These are phyloP conservation scores for Orthosia gothica DNA, from an alignment of 2,888 invertebrate genomes.

Conservation along the genomic window DNA sequence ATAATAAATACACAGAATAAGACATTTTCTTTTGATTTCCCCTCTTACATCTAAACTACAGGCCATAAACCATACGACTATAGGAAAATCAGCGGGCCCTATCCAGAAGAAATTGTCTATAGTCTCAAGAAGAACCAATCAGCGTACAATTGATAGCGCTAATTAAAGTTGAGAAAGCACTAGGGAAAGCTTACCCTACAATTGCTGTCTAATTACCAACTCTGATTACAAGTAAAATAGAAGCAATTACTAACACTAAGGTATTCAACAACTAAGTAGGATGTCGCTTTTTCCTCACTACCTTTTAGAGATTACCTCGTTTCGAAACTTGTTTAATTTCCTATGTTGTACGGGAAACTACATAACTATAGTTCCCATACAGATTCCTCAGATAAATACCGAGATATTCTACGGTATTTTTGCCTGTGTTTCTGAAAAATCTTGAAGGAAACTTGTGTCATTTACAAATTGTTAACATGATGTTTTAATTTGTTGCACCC, in stretches of 20 bases:
- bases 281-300: slow-evolving; percentile 31
- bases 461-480: background rate
- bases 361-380: background rate
- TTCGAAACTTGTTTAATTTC: slow-evolving; percentile 31
- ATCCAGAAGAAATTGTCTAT: background rate
- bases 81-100: background rate
- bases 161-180: slow-evolving; percentile 59
- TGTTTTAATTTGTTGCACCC: background rate
- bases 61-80: background rate
- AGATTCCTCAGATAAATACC: slow-evolving; percentile 7
- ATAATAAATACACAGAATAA: slow-evolving; percentile 11
- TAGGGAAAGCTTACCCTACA: slow-evolving; percentile 56
- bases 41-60: background rate
- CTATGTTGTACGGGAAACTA: slow-evolving; percentile 13
- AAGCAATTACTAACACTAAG: slow-evolving; percentile 42
- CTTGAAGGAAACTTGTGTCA: background rate
- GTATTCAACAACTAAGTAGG: slow-evolving; percentile 33
- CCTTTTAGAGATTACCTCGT: slow-evolving; percentile 34
- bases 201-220: slow-evolving; percentile 59
- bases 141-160: slow-evolving; percentile 58
- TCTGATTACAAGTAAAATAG: slow-evolving; percentile 57
- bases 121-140: slow-evolving; percentile 43
- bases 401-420: background rate
- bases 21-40: background rate
- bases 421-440: background rate